Evolutionary conservation across 1,140 invertebrate species (phyloP), one percentile per base, ranked within the genome.

Genomic region (Mactra quadrangularis): DNA sequence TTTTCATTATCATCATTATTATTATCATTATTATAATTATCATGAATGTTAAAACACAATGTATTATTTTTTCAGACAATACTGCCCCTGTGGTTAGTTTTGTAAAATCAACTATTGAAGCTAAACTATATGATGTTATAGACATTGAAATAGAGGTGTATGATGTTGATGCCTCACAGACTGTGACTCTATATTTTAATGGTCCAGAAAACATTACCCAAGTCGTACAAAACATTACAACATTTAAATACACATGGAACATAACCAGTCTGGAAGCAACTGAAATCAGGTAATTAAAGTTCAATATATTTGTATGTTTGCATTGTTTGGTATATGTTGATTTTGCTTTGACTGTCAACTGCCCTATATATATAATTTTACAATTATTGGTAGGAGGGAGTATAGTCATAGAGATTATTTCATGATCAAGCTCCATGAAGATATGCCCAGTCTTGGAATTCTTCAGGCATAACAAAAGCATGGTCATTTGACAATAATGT

Each of bases 141-240:
- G 27, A 13, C 19, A 74, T 74, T n/a, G n/a, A 55, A 22, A 52
- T 55, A 2, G 53, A 1, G 3, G 70, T 59, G 19, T 33, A 41
- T 33, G 70, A 74, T 53, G 19, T 9, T 0, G 70, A 74, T n/a
- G 0, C 13, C 7, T 41, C 38, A 7, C 47, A 74, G 11, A 45
- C 52, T 57, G 52, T 74, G 6, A 59, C 70, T 22, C n/a, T 74
- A 1, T 59, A 74, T 45, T 55, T 74, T 27, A 13, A 57, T 74
- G 70, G 70, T 22, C 52, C 53, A 11, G 13, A 45, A 17, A 13
- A 4, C 0, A 27, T 17, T 0, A 55, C 53, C 7, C 11, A 59
- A 19, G 13, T 17, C 0, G 53, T 27, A 41, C 17, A 64, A 0
- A 45, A 7, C 22, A 59, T 38, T n/a, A 22, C 31, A 4, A 53